These are phyloP conservation scores for Dryadula phaetusa DNA, from an alignment of 2,888 invertebrate species.

Conservation along the genomic window DNA sequence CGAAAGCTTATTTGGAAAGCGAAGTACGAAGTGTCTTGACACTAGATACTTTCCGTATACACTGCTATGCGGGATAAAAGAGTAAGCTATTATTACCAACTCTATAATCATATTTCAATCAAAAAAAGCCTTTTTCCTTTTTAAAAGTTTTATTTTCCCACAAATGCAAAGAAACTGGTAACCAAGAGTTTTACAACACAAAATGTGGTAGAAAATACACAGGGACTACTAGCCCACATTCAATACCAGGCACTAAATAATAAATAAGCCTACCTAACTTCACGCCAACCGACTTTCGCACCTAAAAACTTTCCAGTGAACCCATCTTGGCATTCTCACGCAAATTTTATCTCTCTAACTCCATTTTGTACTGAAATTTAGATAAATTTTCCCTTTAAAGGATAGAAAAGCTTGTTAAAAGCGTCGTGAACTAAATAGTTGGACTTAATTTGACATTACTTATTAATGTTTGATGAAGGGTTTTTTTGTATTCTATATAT, in stretches of 20 bases:
- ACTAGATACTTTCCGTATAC: too few relatives aligned
- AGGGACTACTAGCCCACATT: constrained; percentile 31
- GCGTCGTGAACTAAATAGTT: constrained; percentile 78
- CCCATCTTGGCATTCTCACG: constrained; percentile 52
- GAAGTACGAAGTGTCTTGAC: too few relatives aligned
- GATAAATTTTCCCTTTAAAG: background rate
- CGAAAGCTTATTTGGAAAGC: too few relatives aligned
- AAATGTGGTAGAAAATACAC: background rate
- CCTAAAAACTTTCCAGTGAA: constrained; percentile 65
- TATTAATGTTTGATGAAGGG: too few relatives aligned
- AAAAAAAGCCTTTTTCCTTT: too few relatives aligned
- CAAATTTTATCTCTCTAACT: constrained; percentile 45
- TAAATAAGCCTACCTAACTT: constrained; percentile 82
- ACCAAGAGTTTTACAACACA: background rate
- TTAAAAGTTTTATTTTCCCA: background rate
- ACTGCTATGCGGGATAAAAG: too few relatives aligned
- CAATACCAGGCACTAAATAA: constrained; percentile 72
- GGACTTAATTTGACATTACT: constrained; percentile 52
- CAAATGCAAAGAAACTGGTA: background rate
- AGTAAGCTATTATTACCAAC: too few relatives aligned
- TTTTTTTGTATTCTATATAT: too few relatives aligned
- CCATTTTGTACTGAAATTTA: background rate
- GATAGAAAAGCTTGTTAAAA: constrained; percentile 60
- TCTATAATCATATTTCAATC: too few relatives aligned
- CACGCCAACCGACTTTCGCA: constrained; percentile 65